Percentiles rank a stretch among this genome's conserved stretches.
phyloP scores from a whole-genome alignment of 1,140 invertebrate genomes.

The Saccostrea glomerata region DNA sequence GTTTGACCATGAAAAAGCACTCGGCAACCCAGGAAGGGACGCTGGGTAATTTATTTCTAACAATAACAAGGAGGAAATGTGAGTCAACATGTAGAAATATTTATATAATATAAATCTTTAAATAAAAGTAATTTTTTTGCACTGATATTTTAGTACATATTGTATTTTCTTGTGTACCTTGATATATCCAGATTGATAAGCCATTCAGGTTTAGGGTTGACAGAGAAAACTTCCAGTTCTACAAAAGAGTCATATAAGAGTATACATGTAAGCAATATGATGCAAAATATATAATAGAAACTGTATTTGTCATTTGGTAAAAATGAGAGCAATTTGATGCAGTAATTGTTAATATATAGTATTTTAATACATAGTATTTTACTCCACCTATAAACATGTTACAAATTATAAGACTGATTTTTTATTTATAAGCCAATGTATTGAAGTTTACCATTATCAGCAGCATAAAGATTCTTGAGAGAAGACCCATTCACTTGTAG shows the following conservation, averaged over 20 bases:
- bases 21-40: conserved; percentile 75
- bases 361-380: no score
- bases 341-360: no score
- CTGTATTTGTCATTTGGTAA: no score
- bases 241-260: conserved; percentile 51
- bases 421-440: no score
- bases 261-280: not conserved
- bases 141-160: not conserved
- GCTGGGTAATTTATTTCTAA: conserved; percentile 72
- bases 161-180: conserved; percentile 66
- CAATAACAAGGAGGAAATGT: conserved; percentile 30
- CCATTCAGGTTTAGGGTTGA: conserved; percentile 78
- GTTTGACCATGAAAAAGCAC: conserved; percentile 76
- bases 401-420: no score
- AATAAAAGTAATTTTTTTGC: not conserved
- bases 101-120: not conserved
- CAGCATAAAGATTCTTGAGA: conserved; percentile 74
- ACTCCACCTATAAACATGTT: no score
- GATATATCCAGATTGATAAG: conserved; percentile 74
- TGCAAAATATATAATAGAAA: not conserved
- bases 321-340: no score
- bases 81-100: not conserved
- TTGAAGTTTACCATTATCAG: conserved; percentile 73
- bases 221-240: conserved; percentile 72
- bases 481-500: conserved; percentile 75